Evolutionary conservation across 2,113 vertebrate genomes (phyloP), one percentile per base, ranked within the genome.

Genomic region (Microtus ochrogaster): DNA sequence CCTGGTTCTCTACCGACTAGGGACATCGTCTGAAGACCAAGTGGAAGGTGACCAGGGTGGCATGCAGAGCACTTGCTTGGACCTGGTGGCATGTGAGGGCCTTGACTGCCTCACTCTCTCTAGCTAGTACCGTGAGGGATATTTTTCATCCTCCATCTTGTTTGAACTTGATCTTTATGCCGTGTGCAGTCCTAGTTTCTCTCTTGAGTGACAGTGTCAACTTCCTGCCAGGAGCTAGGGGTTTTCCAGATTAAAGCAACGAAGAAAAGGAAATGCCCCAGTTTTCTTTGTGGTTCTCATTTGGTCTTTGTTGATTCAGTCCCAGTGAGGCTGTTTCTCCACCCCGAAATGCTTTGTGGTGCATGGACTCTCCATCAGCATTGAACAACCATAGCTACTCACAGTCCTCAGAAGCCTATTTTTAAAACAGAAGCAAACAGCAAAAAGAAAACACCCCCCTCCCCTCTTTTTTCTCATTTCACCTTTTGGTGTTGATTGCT

Each of bases 401-500:
- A 84, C 97, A 94, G 36, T 89, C 91, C 74, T 96, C 70, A 0
- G 95, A 98, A 98, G 93, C 91, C 97, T 85, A 94, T 98, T 98
- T 98, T 94, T 98, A 95, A 98, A 97, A 84, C 52, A 90, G 89
- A 95, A 92, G 44, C 82, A 78, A 89, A 83, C 55, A 86, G 88
- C 5, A 68, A 77, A 86, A 85, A 33, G 73, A 74, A 58, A 30
- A 77, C 76, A 83, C 26, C n/a, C 76, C 72, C 30, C 73, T 73
- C 98, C 97, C 94, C 92, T 95, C 89, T 97, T 98, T 98, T 98
- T 96, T 98, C 98, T 96, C 93, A 90, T 98, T 98, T 97, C 95
- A 97, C 92, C 84, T 98, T 96, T 98, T 97, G 95, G 97, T 98
- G 98, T 98, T 97, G 84, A 97, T 98, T 97, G 97, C 96, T 98